Conservation (phyloP, 2,797 vertebrate species). For the Propithecus perrieri region DNA sequence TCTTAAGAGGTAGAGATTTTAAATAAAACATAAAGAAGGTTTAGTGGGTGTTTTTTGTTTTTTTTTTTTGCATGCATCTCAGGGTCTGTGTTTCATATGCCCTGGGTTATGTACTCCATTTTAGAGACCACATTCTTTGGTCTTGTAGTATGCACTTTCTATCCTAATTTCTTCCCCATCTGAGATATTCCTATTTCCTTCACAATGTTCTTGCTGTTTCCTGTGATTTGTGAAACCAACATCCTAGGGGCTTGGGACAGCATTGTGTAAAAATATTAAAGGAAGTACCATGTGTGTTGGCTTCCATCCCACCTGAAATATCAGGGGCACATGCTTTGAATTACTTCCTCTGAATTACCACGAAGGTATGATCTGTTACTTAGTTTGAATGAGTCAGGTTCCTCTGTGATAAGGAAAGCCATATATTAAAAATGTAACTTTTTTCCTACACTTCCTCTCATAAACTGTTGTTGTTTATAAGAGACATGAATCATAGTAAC, state of each 20-base stretch:
- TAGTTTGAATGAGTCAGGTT: conserved; percentile 9
- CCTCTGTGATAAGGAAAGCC: neutral
- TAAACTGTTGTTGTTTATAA: neutral
- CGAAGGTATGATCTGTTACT: neutral
- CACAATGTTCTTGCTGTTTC: conserved; percentile 25
- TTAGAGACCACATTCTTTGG: neutral
- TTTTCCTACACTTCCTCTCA: neutral
- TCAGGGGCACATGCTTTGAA: neutral
- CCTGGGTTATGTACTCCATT: rapidly evolving
- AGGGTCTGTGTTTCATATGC: neutral
- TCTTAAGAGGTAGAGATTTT: neutral
- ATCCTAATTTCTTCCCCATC: neutral
- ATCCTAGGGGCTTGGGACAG: neutral
- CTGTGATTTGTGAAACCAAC: conserved; percentile 34
- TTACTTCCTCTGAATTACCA: neutral
- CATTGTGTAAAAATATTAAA: conserved; percentile 17
- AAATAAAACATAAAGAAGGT: neutral
- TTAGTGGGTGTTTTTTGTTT: too few species aligned
- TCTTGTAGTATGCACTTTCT: neutral
- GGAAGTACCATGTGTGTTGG: neutral
- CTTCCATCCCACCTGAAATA: neutral
- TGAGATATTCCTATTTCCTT: conserved; percentile 15
- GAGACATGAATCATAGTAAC: neutral
- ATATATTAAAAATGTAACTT: neutral
- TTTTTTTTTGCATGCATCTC: neutral